A percentile compares a stretch with the other conserved stretches of the same genome.
These are phyloP conservation scores for Neoaliturus tenellus DNA, from an alignment of 2,888 invertebrate species.

Conservation along the genomic window DNA sequence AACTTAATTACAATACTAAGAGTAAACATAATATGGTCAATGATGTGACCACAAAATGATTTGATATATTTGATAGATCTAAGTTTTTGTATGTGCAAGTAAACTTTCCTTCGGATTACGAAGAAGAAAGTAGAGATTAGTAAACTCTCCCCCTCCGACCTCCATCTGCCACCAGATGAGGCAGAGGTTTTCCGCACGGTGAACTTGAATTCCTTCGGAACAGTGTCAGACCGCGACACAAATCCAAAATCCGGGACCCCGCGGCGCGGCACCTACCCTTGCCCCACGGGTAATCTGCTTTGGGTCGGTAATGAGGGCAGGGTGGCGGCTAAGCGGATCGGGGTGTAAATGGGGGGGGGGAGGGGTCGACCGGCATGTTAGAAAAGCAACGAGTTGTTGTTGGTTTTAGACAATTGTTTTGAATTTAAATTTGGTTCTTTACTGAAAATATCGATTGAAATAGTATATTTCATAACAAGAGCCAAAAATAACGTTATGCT, in stretches of 20 bases:
- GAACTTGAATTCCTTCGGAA: conserved; percentile 17
- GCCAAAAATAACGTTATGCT: too few relatives aligned
- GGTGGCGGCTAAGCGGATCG: conserved; percentile 13
- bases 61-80: too few relatives aligned
- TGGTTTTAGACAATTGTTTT: neutral
- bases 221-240: conserved; percentile 7
- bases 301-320: neutral
- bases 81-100: too few relatives aligned
- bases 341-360: neutral
- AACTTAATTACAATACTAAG: too few relatives aligned
- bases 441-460: too few relatives aligned
- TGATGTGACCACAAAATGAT: too few relatives aligned
- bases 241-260: conserved; percentile 17
- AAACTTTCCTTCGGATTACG: too few relatives aligned
- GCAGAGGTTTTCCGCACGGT: neutral
- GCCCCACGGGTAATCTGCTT: neutral
- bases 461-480: too few relatives aligned
- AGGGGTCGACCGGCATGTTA: too few relatives aligned
- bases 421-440: too few relatives aligned
- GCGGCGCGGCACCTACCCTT: neutral
- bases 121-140: neutral
- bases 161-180: neutral
- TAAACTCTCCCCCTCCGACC: neutral
- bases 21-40: too few relatives aligned
- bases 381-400: too few relatives aligned